Evolutionary conservation across 2,797 vertebrate genomes (phyloP), one percentile per base, ranked within the genome.

Genomic region (Chrosomus eos): DNA sequence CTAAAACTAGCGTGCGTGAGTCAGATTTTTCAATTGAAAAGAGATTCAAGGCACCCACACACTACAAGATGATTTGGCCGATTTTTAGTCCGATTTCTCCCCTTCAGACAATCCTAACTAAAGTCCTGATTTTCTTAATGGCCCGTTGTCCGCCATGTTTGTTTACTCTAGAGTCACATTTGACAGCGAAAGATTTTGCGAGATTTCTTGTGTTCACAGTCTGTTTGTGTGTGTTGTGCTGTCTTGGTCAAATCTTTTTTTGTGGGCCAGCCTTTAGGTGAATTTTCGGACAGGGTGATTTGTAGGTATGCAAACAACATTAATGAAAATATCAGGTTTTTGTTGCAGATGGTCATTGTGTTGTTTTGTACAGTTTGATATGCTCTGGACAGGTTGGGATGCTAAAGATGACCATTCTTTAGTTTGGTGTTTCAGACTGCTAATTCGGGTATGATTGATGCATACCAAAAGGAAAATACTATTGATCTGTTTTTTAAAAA

Each of bases 401-500:
- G 7, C 21, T 76, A 58, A 14, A 76, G 58, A 6, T 13, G n/a
- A n/a, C n/a, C n/a, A n/a, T n/a, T 73, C 28, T n/a, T 31, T 18
- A 51, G n/a, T 9, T 23, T 23, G 18, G 4, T 40, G 48, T 40
- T 78, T 64, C 26, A 71, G 33, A 23, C 23, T 19, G 18, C 11
- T 60, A 55, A 60, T 60, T 31, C 1, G 19, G 51, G 26, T 43
- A 21, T 23, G 51, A 45, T 9, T 43, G 51, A 71, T 58, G 48
- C 1, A 4, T 43, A 16, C 6, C 36, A 28, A 43, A 7, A 71
- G 48, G 51, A 31, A 19, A 77, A 60, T 40, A 21, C 19, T 60
- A 72, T 60, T 71, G 67, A 72, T 72, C 51, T 81, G 51, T 23
- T 58, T 81, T 78, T 43, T 38, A 16, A 16, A 75, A 76, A 43